These are phyloP conservation scores for Arothron firmamentum DNA, from an alignment of 2,113 vertebrate genomes.

Conservation along the genomic window DNA sequence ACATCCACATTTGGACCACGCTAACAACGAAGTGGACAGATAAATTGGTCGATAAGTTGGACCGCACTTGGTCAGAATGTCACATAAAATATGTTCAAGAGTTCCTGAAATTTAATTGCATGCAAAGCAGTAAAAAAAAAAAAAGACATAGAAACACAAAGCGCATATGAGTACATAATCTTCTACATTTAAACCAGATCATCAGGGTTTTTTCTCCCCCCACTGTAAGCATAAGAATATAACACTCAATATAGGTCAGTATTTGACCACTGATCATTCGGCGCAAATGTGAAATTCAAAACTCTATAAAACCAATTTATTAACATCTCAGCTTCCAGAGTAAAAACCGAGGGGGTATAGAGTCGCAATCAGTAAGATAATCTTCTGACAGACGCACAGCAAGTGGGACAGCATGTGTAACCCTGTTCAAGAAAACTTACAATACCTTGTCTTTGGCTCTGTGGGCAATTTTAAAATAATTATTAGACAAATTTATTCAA, in stretches of 20 bases:
- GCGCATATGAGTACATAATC: not conserved
- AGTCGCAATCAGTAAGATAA: slow-evolving; percentile 11
- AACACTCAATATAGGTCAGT: slow-evolving; percentile 20
- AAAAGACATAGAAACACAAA: not conserved
- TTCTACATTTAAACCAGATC: not conserved
- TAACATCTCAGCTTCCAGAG: not conserved
- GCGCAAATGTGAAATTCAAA: not conserved
- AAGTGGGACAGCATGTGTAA: not conserved
- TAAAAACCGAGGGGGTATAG: not conserved
- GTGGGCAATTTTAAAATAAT: no score
- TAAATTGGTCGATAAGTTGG: no score
- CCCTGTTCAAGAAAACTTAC: no score
- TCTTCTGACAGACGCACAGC: not conserved
- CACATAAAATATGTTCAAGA: not conserved
- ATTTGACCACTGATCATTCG: not conserved
- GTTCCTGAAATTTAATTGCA: not conserved
- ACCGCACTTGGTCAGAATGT: not conserved
- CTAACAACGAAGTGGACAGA: not conserved
- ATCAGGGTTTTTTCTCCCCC: not conserved
- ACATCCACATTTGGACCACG: not conserved
- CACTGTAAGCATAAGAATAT: not conserved
- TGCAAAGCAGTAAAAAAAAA: not conserved
- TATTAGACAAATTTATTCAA: no score
- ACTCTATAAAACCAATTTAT: not conserved
- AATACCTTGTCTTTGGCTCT: no score